Conservation (phyloP, 35 echinoderm and acorn worm species). For the Diadema setosum region DNA sequence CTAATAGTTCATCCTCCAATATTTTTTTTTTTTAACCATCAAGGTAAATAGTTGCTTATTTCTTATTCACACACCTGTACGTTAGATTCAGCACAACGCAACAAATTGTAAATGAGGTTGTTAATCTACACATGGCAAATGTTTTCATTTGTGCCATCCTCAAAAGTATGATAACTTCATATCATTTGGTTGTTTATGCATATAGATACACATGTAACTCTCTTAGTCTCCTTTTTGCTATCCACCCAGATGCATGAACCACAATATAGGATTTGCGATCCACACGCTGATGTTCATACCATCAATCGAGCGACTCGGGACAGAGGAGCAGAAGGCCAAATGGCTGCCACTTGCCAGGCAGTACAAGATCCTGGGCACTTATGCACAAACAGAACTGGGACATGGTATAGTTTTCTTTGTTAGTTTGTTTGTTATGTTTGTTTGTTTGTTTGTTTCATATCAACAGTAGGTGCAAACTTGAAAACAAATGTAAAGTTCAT, state of each 20-base stretch:
- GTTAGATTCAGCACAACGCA: no score
- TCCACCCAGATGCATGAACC: conserved; percentile 10
- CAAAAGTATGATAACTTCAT: background rate
- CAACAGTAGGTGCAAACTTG: no score
- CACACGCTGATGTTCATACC: conserved; percentile 82
- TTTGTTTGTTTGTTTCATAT: no score
- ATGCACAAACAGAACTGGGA: conserved; percentile 92
- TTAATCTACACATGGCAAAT: background rate
- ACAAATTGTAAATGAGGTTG: no score
- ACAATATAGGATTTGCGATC: conserved; percentile 58
- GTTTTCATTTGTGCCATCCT: background rate
- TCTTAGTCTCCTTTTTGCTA: background rate
- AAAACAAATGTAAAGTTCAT: no score
- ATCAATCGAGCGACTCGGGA: conserved; percentile 66
- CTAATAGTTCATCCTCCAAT: no score
- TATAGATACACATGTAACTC: background rate
- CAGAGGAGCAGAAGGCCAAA: conserved; percentile 63
- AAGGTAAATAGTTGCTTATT: no score
- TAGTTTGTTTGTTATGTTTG: no score
- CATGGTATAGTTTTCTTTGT: conserved; percentile 88
- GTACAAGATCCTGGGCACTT: conserved; percentile 68
- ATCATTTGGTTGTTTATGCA: background rate
- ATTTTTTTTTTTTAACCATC: no score
- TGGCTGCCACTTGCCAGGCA: conserved; percentile 60
- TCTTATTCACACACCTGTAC: no score